phyloP scores from a whole-genome alignment of 2,888 invertebrate species.

The Sclerodermus sp. region DNA sequence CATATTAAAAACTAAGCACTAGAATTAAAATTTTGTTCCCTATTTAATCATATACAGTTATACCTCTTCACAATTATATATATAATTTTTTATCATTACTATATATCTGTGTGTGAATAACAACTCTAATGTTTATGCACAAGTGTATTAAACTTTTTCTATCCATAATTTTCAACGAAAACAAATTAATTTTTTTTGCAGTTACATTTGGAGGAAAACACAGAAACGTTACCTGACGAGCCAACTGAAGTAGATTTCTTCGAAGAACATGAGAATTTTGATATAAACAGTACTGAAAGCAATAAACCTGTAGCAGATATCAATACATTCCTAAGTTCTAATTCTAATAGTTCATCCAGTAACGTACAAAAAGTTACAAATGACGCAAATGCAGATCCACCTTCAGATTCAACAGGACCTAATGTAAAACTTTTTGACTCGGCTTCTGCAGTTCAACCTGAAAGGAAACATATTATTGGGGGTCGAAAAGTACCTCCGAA shows the following conservation, averaged over 20 bases:
- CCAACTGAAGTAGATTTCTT: conserved; percentile 89
- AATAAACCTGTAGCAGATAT: conserved; percentile 20
- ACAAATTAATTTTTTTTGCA: conserved; percentile 49
- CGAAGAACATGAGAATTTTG: conserved; percentile 70
- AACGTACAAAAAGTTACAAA: conserved; percentile 7
- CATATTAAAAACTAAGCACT: too few relatives aligned
- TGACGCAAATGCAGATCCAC: neutral
- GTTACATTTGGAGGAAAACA: conserved; percentile 73
- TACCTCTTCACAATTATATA: neutral
- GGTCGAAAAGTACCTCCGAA: conserved; percentile 70
- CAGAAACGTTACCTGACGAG: conserved; percentile 65
- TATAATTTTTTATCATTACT: neutral
- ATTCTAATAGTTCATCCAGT: neutral
- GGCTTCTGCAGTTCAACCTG: conserved; percentile 23
- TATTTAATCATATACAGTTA: conserved; percentile 4
- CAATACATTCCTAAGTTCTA: conserved; percentile 9
- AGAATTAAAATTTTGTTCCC: neutral
- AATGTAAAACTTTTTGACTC: conserved; percentile 45
- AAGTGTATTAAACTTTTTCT: neutral
- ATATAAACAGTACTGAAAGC: conserved; percentile 27
- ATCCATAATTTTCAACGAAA: neutral
- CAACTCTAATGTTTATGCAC: neutral
- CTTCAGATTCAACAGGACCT: conserved; percentile 35
- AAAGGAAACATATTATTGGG: conserved; percentile 72
- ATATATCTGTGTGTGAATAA: neutral